Evolutionary conservation across 2,797 vertebrate genomes (phyloP).

Genomic region (Xenopus petersii): DNA sequence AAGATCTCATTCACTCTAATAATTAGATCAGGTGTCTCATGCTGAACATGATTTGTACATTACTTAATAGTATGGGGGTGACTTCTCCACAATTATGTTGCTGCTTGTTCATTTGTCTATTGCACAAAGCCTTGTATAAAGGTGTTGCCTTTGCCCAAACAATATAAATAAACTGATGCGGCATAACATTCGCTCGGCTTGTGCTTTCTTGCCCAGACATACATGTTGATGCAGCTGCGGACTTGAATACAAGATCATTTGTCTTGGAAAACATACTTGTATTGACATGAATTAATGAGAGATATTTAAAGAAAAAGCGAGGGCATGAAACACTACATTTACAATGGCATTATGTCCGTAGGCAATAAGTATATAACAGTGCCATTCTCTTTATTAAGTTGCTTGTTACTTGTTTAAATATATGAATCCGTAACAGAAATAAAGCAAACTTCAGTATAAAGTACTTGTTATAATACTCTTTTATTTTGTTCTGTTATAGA

Average conservation of each 20-base stretch:
- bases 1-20: neutral
- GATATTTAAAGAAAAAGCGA: neutral
- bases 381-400: too few species aligned
- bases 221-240: slow-evolving; percentile 51
- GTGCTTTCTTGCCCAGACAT: slow-evolving; percentile 23
- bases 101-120: too few species aligned
- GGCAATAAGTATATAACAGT: neutral
- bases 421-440: too few species aligned
- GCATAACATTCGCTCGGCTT: fast-evolving
- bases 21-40: too few species aligned
- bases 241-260: slow-evolving; percentile 39
- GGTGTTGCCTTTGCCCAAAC: slow-evolving; percentile 24
- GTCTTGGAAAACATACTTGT: slow-evolving; percentile 51
- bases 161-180: slow-evolving; percentile 35
- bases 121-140: slow-evolving; percentile 7
- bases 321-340: neutral
- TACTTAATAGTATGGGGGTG: too few species aligned
- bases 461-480: too few species aligned
- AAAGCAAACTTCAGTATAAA: too few species aligned
- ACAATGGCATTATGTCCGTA: slow-evolving; percentile 11
- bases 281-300: slow-evolving; percentile 41
- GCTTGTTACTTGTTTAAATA: too few species aligned
- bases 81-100: too few species aligned
- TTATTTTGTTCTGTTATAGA: too few species aligned
- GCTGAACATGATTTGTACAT: too few species aligned